Evolutionary conservation across 35 echinoderm and acorn worm species (phyloP).

Genomic region (Chiridota heheva): DNA sequence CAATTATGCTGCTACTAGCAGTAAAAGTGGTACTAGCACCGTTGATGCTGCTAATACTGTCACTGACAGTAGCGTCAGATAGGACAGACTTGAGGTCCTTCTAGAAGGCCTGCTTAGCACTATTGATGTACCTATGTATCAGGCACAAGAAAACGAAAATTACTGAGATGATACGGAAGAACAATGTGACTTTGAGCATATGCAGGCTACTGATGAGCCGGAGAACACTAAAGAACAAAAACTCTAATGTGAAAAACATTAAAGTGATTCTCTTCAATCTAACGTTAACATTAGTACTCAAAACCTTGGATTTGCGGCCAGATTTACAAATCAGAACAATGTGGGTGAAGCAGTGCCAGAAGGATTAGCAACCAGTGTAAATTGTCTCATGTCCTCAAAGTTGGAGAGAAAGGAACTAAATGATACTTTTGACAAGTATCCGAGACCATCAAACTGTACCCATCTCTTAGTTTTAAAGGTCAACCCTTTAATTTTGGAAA

Average conservation of each 20-base stretch:
- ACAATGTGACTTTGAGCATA: not conserved
- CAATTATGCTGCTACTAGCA: constrained; percentile 8
- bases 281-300: not conserved
- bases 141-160: not conserved
- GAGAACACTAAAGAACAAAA: not conserved
- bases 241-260: not conserved
- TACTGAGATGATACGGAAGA: not conserved
- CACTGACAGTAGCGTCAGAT: not conserved
- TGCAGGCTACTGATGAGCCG: not conserved
- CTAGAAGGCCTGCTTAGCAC: not conserved
- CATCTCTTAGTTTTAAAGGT: constrained; percentile 20
- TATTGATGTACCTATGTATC: not conserved
- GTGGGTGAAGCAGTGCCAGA: constrained; percentile 13
- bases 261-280: not conserved
- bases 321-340: not conserved
- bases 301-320: not conserved
- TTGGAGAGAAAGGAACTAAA: constrained; percentile 10
- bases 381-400: constrained; percentile 21
- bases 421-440: constrained; percentile 21
- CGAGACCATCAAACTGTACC: not conserved
- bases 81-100: not conserved
- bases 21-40: not conserved
- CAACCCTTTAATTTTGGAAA: constrained; percentile 35
- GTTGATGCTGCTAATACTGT: not conserved
- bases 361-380: constrained; percentile 18